Evolutionary conservation across 2,888 invertebrate species (phyloP), one percentile per base, ranked within the genome.

Genomic region (Malthinus flaveolus): DNA sequence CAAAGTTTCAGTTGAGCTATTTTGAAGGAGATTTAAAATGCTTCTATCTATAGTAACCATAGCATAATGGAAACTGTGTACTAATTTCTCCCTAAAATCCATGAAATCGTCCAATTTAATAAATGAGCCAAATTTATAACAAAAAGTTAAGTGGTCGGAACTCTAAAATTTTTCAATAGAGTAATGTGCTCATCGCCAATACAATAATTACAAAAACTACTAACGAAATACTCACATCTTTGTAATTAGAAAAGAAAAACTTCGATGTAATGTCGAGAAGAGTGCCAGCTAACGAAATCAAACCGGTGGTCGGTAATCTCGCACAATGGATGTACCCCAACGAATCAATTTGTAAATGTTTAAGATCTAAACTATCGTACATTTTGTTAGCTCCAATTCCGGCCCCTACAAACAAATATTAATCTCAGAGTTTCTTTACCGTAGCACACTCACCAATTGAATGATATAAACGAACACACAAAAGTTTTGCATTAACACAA

Each of bases 51-150:
- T 84, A 50, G 82, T 85, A 61, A 82, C 83, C 64, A 80, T 83
- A 60, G 84, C 87, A 74, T 87, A 89, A 79, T 95, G 91, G 55
- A 91, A 81, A 64, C 96, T 96, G 68, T 89, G 88, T 68, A 89
- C 88, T 59, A 97, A 80, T 47, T 91, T 84, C 68, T 89, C 87
- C 68, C 90, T 85, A 76, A 96, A 92, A 72, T 89, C 87, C 71
- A 92, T 87, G 75, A 97, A 91, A 78, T 97, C 96, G 67, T 90
- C 87, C 66, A 97, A 85, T 83, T 96, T 95, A 66, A 89, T 87
- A 81, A 96, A 96, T 42, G 96, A 95, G 8, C 97, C 96, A 79
- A 89, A 96, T 75, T 96, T 95, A 81, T 96, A 97, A 7, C 93
- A 92, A 72, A 92, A 88, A 23, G 95, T 92, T 51, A 97, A 83